Percentiles rank a stretch among this genome's conserved stretches.
phyloP scores from a whole-genome alignment of 2,113 vertebrate species.

The Oreochromis niloticus region DNA sequence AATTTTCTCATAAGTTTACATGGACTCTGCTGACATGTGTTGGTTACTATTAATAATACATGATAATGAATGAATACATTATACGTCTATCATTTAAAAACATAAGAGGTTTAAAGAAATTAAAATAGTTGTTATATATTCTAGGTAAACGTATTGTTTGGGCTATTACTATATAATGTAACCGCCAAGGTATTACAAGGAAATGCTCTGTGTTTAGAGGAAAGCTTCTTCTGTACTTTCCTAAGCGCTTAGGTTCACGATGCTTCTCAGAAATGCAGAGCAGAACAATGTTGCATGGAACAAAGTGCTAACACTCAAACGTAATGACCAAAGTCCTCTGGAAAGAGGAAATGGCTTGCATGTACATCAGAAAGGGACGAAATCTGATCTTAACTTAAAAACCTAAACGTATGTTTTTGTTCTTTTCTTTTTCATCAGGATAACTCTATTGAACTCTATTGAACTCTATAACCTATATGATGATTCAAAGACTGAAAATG shows the following conservation, averaged over 20 bases:
- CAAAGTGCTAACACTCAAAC: neutral
- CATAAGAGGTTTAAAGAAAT: neutral
- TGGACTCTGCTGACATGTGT: neutral
- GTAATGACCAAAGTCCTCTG: neutral
- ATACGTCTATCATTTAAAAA: neutral
- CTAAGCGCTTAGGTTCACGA: fast-evolving
- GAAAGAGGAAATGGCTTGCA: neutral
- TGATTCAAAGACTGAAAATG: neutral
- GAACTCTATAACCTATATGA: neutral
- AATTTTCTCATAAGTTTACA: neutral
- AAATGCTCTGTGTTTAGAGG: neutral
- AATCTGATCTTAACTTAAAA: neutral
- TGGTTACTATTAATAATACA: neutral
- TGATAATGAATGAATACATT: neutral
- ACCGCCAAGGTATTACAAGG: neutral
- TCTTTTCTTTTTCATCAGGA: neutral
- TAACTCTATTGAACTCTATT: neutral
- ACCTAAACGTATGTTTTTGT: neutral
- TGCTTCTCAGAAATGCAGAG: neutral
- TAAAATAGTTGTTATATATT: neutral
- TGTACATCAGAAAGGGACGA: neutral
- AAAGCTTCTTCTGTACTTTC: neutral
- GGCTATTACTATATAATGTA: neutral
- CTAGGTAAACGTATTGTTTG: neutral
- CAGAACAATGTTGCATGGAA: neutral